Conservation (phyloP, 2,113 vertebrate species). For the Narcine bancroftii region DNA sequence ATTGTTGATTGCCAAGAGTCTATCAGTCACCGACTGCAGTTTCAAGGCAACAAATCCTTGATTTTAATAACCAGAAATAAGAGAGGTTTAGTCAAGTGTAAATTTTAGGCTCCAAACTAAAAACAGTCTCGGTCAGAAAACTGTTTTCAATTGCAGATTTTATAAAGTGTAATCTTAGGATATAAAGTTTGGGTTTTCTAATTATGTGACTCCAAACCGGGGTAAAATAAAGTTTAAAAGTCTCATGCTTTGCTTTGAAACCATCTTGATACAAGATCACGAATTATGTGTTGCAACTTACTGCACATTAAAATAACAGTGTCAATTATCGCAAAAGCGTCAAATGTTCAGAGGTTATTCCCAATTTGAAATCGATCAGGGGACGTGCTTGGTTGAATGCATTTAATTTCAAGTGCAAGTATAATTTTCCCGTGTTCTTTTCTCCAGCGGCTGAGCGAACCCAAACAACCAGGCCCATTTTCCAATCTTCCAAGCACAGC, state of each 20-base stretch:
- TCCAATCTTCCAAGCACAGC: background rate
- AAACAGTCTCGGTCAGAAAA: background rate
- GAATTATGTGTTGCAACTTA: background rate
- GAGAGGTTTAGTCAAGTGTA: background rate
- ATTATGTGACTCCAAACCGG: background rate
- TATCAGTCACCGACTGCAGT: background rate
- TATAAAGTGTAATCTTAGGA: too few species aligned
- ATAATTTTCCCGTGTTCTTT: background rate
- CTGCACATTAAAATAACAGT: background rate
- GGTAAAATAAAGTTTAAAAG: too few species aligned
- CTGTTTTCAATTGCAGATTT: too few species aligned
- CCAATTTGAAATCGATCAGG: background rate
- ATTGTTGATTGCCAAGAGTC: background rate
- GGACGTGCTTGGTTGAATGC: background rate
- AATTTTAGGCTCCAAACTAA: background rate
- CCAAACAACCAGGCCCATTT: background rate
- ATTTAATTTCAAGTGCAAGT: background rate
- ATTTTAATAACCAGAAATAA: background rate
- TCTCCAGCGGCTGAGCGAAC: background rate
- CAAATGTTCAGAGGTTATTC: background rate
- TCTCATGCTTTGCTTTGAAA: background rate
- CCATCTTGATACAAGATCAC: background rate
- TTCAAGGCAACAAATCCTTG: background rate
- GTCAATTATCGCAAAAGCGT: background rate
- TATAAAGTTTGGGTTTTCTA: background rate